Conservation (phyloP, 1,140 invertebrate genomes). For the Bicyclus anynana region DNA sequence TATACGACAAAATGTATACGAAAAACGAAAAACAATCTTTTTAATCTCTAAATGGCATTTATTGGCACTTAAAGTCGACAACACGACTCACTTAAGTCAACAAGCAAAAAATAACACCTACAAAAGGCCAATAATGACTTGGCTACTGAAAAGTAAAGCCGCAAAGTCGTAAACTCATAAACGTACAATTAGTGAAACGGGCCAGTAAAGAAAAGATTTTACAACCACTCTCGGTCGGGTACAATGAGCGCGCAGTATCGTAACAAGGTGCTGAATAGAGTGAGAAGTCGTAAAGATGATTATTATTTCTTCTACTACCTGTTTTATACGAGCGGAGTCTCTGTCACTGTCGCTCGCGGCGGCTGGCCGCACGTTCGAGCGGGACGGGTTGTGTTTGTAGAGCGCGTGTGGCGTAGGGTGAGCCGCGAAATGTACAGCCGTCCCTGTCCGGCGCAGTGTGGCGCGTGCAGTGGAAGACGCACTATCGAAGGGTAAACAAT, state of each 20-base stretch:
- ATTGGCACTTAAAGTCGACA: conserved; percentile 16
- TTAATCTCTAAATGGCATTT: conserved; percentile 12
- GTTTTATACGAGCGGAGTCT: conserved; percentile 63
- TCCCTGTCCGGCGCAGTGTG: conserved; percentile 61
- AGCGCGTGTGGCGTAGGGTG: conserved; percentile 43
- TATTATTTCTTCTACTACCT: conserved; percentile 79
- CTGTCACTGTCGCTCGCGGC: conserved; percentile 46
- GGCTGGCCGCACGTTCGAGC: conserved; percentile 29
- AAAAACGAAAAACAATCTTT: conserved; percentile 1
- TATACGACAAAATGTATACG: background rate
- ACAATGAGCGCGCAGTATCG: conserved; percentile 76
- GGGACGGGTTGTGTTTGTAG: conserved; percentile 42
- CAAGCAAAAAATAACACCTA: conserved; percentile 42
- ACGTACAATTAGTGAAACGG: conserved; percentile 76
- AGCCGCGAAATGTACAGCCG: conserved; percentile 39
- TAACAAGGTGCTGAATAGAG: conserved; percentile 79
- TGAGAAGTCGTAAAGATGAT: conserved; percentile 79
- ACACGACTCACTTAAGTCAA: conserved; percentile 18
- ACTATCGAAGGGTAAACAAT: conserved; percentile 75
- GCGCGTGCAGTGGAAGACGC: conserved; percentile 63
- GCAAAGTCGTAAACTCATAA: conserved; percentile 75
- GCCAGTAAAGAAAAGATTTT: conserved; percentile 76
- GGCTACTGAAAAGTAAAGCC: conserved; percentile 67
- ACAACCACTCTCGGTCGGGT: conserved; percentile 70
- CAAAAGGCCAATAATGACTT: conserved; percentile 60